Base-by-base conservation (phyloP, 2,113 vertebrate genomes). In the Pachypanchax playfairii region DNA sequence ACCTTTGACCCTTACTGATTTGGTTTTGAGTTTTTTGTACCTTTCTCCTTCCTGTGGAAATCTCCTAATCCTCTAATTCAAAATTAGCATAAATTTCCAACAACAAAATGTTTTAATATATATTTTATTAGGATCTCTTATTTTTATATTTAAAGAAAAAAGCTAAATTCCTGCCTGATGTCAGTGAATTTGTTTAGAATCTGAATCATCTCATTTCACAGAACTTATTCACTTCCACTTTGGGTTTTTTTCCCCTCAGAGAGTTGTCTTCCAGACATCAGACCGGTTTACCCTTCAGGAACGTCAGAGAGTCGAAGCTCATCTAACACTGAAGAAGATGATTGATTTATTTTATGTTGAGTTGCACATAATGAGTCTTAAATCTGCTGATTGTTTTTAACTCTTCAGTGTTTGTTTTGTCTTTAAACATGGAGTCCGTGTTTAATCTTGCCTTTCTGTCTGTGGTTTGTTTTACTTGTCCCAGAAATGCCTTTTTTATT, bases 221-320 rank as follows among this genome's bases (percentile, higher is more conserved):
- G 12, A 36, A n/a, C n/a, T 36, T 71, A 61, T 56, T 33, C 1
- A n/a, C 18, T 18, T 29, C 1, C 4, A 17, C 15, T 39, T 41
- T 17, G 4, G 56, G 12, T 36, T 18, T 42, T 50, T n/a, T 64
- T 4, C 72, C 55, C 63, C 49, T 18, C 11, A 85, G 82, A 55
- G 84, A 85, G 57, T 46, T 85, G 56, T 83, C 80, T 0, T 77
- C 67, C 56, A 66, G 56, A 47, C 80, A 86, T 63, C 84, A 88
- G 70, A 82, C 39, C 52, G 66, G 70, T 5, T 13, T 75, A 26
- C 75, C 62, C 0, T 58, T 85, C 58, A 54, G 46, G 36, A 70
- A 70, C 15, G 5, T 5, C 61, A 62, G 75, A 66, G 81, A 85
- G 70, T 81, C 82, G 0, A 53, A 58, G 52, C 61, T 86, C 29